phyloP scores from a whole-genome alignment of 2,113 vertebrate genomes.

The Tapirus terrestris region DNA sequence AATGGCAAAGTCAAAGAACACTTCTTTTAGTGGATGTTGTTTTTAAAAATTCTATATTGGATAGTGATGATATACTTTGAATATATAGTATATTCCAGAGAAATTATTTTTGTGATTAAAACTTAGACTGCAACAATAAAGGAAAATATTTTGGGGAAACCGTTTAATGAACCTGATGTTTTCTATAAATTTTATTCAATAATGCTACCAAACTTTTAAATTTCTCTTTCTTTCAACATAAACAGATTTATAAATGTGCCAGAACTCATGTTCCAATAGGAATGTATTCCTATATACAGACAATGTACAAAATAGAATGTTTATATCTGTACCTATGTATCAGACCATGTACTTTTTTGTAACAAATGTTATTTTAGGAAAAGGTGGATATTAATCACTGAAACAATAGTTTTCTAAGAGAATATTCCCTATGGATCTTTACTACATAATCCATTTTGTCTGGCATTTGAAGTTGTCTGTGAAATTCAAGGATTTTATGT shows the following conservation, averaged over 20 bases:
- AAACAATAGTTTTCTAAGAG: slow-evolving; percentile 21
- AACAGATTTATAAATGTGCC: slow-evolving; percentile 14
- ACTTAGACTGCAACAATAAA: not conserved
- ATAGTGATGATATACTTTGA: not conserved
- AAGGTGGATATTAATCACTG: not conserved
- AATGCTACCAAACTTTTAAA: not conserved
- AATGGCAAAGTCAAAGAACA: not conserved
- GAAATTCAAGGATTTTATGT: slow-evolving; percentile 51
- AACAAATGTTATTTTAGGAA: not conserved
- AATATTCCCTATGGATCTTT: not conserved
- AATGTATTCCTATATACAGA: not conserved
- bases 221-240: not conserved
- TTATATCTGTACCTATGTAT: not conserved
- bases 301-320: no score
- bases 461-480: slow-evolving; percentile 19
- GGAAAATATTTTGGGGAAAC: not conserved
- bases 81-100: not conserved
- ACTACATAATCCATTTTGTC: not conserved
- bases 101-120: slow-evolving; percentile 10
- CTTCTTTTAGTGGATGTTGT: not conserved
- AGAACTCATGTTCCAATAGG: not conserved
- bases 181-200: not conserved
- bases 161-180: not conserved
- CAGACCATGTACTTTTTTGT: slow-evolving; percentile 22
- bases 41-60: slow-evolving; percentile 40